These are phyloP conservation scores for Malurus alboscapulatus DNA, from an alignment of 2,113 vertebrate species.

Conservation along the genomic window DNA sequence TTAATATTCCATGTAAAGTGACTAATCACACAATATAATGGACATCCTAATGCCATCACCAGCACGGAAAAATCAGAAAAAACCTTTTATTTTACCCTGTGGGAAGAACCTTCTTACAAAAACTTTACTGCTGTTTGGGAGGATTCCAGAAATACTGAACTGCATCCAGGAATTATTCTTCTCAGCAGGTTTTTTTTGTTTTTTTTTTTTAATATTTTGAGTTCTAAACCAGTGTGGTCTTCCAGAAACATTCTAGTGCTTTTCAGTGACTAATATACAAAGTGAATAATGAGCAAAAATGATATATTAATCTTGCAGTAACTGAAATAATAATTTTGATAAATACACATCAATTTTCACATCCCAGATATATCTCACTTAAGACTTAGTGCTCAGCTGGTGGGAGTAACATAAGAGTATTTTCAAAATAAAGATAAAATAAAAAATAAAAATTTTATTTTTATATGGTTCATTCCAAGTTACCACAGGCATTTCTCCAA, in stretches of 20 bases:
- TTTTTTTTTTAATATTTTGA: background rate
- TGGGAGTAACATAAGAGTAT: background rate
- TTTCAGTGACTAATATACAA: background rate
- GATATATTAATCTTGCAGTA: background rate
- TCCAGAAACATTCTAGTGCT: background rate
- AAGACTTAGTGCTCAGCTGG: background rate
- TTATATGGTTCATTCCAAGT: background rate
- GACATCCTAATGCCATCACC: slow-evolving; percentile 3
- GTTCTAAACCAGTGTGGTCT: background rate
- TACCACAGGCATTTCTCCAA: background rate
- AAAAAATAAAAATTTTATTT: background rate
- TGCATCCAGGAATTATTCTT: slow-evolving; percentile 54
- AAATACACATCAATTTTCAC: background rate
- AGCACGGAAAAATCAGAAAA: slow-evolving; percentile 28
- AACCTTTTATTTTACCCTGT: background rate
- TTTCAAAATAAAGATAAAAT: background rate
- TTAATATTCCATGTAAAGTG: slow-evolving; percentile 22
- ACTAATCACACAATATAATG: slow-evolving; percentile 41
- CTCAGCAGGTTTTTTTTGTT: background rate
- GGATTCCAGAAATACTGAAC: slow-evolving; percentile 28
- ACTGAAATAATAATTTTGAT: background rate
- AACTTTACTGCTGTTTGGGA: slow-evolving; percentile 24
- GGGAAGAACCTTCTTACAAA: slow-evolving; percentile 1
- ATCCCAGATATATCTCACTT: background rate
- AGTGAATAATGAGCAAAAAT: background rate